These are phyloP conservation scores for Upupa epops DNA, from an alignment of 2,113 vertebrate genomes.

Conservation along the genomic window DNA sequence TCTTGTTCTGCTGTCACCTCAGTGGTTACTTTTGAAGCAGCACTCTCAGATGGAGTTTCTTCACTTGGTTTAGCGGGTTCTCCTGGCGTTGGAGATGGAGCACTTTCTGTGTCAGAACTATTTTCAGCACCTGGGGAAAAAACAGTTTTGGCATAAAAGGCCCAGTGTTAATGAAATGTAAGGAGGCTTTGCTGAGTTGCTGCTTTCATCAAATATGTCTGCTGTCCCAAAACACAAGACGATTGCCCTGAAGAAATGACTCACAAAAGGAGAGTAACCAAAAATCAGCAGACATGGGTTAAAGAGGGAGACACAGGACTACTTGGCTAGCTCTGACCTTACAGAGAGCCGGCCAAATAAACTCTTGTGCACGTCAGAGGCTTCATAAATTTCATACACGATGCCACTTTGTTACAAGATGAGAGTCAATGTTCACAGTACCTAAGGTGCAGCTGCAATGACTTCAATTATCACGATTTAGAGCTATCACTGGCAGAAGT, in stretches of 20 bases:
- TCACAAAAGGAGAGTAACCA: background rate
- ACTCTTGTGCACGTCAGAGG: background rate
- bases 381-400: background rate
- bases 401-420: background rate
- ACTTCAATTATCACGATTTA: background rate
- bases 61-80: slow-evolving; percentile 86
- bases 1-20: slow-evolving; percentile 70
- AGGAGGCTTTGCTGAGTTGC: background rate
- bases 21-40: slow-evolving; percentile 64
- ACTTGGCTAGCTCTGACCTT: background rate
- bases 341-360: background rate
- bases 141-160: background rate
- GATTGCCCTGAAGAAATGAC: background rate
- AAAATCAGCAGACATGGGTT: background rate
- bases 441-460: background rate
- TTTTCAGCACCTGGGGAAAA: slow-evolving; percentile 88
- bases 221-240: background rate
- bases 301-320: background rate
- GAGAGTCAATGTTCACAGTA: background rate
- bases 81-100: slow-evolving; percentile 91
- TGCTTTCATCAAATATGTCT: background rate
- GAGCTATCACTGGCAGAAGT: background rate
- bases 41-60: slow-evolving; percentile 70
- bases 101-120: slow-evolving; percentile 98
- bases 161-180: background rate